Conservation (phyloP, 2,888 invertebrate species). For the Atrina japonica region DNA sequence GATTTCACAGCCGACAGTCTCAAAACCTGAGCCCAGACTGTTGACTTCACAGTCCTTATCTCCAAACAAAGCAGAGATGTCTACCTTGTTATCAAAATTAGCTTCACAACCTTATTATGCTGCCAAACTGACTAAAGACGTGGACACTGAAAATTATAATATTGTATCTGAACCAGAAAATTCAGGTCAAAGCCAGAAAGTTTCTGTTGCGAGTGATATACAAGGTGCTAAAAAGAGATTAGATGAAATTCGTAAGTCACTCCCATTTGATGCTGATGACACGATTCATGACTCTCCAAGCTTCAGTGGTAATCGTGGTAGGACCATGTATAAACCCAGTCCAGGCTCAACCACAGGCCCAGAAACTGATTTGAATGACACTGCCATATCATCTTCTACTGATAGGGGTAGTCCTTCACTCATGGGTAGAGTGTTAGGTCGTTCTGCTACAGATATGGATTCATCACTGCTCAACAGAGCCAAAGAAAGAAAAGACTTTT, state of each 20-base stretch:
- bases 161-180: background rate
- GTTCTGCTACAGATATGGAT: constrained; percentile 22
- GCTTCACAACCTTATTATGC: constrained; percentile 63
- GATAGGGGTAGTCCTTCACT: constrained; percentile 67
- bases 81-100: constrained; percentile 56
- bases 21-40: constrained; percentile 14
- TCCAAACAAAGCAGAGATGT: constrained; percentile 46
- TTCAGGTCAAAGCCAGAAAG: constrained; percentile 14
- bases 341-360: constrained; percentile 45
- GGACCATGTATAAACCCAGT: constrained; percentile 28
- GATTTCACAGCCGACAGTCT: background rate
- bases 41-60: constrained; percentile 27
- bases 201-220: constrained; percentile 7
- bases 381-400: constrained; percentile 58
- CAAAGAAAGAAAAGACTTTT: constrained; percentile 43
- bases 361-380: constrained; percentile 55
- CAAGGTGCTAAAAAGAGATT: constrained; percentile 47
- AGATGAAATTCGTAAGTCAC: constrained; percentile 64
- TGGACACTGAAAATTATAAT: background rate
- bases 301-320: constrained; percentile 24
- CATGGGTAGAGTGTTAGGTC: constrained; percentile 28
- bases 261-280: constrained; percentile 68
- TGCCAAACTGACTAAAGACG: constrained; percentile 47
- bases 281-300: constrained; percentile 47
- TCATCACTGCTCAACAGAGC: constrained; percentile 12